Conservation (phyloP, 2,888 invertebrate genomes). For the Nowickia ferox region DNA sequence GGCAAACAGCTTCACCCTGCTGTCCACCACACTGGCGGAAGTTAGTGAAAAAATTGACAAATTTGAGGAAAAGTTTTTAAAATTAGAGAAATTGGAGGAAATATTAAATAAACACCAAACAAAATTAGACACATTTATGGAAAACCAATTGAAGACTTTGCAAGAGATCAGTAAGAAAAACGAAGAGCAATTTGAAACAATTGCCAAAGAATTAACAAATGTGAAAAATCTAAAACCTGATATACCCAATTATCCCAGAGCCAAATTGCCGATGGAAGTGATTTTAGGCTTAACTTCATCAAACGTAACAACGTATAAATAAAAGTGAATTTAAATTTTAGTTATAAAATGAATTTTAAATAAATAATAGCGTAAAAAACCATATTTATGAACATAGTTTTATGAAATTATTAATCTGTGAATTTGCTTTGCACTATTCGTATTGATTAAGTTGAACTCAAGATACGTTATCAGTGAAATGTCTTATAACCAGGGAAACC, state of each 20-base stretch:
- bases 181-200: constrained; percentile 41
- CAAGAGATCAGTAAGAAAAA: constrained; percentile 48
- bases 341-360: not conserved
- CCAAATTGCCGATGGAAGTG: constrained; percentile 49
- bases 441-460: not conserved
- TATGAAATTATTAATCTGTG: not conserved
- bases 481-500: too few relatives aligned
- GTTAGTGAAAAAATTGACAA: constrained; percentile 42
- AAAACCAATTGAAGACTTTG: constrained; percentile 24
- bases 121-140: not conserved
- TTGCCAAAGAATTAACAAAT: constrained; percentile 23
- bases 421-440: not conserved
- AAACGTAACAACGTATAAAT: constrained; percentile 5
- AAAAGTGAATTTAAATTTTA: not conserved
- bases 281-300: constrained; percentile 53
- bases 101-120: constrained; percentile 34
- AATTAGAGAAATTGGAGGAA: constrained; percentile 25
- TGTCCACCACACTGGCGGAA: constrained; percentile 20
- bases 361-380: not conserved
- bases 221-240: constrained; percentile 15
- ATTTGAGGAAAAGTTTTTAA: constrained; percentile 28
- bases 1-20: not conserved
- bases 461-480: not conserved
- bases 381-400: not conserved
- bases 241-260: not conserved